Conservation (phyloP, 2,113 vertebrate species). For the Irena cyanogastra region DNA sequence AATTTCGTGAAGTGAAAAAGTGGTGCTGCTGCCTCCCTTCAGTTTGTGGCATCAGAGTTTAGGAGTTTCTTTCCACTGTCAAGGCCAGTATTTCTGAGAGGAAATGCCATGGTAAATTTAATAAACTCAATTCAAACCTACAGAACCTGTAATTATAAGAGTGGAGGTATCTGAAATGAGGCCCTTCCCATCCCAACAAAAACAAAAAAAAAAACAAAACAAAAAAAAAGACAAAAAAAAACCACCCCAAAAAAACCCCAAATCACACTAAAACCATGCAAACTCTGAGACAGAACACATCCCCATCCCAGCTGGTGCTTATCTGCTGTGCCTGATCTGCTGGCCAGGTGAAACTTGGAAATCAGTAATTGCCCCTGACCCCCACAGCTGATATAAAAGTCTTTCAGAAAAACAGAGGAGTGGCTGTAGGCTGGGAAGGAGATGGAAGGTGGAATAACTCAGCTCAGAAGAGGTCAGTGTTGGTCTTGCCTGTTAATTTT, state of each 20-base stretch:
- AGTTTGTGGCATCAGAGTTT: neutral
- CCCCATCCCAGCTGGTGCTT: neutral
- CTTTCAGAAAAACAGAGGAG: accelerated
- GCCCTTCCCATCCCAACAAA: neutral
- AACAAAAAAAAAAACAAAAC: too few species aligned
- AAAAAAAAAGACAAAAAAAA: too few species aligned
- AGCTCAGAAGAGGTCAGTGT: neutral
- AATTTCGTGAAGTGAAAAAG: neutral
- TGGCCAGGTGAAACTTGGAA: neutral
- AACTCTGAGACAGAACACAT: neutral
- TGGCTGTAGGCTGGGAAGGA: accelerated
- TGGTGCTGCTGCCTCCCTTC: neutral
- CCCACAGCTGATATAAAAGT: neutral
- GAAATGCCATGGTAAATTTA: accelerated
- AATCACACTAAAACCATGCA: neutral
- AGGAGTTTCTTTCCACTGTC: neutral
- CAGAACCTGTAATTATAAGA: neutral
- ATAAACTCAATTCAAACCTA: neutral
- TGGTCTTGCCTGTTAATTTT: accelerated
- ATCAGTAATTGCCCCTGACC: neutral
- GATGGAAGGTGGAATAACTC: accelerated
- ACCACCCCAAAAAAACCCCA: too few species aligned
- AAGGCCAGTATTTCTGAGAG: neutral
- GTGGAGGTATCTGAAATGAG: neutral
- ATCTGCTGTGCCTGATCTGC: neutral